Evolutionary conservation across 1,140 invertebrate genomes (phyloP).

Genomic region (Heterodera carotae): DNA sequence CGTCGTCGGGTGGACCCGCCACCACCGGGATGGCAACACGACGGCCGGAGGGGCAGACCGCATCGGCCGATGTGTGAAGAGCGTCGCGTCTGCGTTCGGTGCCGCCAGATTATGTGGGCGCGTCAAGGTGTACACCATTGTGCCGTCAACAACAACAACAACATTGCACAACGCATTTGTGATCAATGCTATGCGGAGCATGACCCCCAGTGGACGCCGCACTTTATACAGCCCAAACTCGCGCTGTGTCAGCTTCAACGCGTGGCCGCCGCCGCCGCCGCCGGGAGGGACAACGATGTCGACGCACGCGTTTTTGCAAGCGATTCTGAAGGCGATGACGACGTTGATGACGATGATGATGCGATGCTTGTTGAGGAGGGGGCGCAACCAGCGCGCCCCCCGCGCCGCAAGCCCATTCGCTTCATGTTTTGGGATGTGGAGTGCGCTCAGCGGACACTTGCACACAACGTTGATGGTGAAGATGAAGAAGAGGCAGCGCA

Average conservation of each 20-base stretch:
- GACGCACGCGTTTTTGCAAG: background rate
- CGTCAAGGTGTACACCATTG: background rate
- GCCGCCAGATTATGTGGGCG: background rate
- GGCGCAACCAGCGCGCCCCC: background rate
- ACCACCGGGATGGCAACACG: background rate
- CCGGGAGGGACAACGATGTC: background rate
- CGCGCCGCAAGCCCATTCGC: background rate
- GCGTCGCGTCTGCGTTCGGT: background rate
- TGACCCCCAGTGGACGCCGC: background rate
- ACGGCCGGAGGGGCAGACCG: background rate
- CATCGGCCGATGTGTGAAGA: constrained; percentile 1
- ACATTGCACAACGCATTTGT: background rate
- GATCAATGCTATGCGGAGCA: background rate
- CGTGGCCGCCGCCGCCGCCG: no score
- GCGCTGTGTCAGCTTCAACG: background rate
- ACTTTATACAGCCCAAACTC: background rate
- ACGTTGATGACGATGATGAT: background rate
- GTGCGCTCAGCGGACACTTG: background rate
- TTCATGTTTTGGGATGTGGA: constrained; percentile 2
- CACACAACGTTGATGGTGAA: background rate
- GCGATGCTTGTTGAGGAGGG: no score
- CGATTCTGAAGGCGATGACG: background rate
- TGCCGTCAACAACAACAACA: background rate
- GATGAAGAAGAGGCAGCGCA: background rate
- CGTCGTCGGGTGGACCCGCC: constrained; percentile 1